Conservation (phyloP, 2,888 invertebrate genomes). For the Synergus umbraculus region DNA sequence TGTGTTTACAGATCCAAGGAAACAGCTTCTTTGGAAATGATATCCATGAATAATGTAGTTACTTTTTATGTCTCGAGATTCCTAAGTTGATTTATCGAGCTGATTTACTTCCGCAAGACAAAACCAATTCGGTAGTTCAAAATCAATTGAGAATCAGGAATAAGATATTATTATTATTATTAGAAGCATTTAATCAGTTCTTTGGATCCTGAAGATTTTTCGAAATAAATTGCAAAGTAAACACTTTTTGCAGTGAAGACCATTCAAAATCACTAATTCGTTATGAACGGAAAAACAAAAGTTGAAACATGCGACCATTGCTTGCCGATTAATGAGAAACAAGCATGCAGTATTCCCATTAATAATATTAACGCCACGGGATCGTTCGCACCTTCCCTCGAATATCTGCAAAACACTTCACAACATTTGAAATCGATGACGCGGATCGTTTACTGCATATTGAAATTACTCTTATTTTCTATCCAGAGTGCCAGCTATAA, state of each 20-base stretch:
- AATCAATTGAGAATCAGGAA: not conserved
- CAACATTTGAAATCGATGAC: constrained; percentile 22
- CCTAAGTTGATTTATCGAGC: not conserved
- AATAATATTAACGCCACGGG: constrained; percentile 34
- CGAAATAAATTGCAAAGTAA: not conserved
- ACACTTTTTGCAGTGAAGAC: not conserved
- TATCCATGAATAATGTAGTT: not conserved
- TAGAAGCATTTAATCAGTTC: not conserved
- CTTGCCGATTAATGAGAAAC: constrained; percentile 27
- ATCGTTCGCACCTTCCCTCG: constrained; percentile 28
- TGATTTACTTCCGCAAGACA: not conserved
- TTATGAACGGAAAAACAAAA: constrained; percentile 9
- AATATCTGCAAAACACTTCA: constrained; percentile 20
- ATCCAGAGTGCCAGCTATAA: not conserved
- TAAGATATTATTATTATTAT: not conserved
- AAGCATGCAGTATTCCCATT: constrained; percentile 23
- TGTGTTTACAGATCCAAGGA: not conserved
- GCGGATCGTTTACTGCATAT: not conserved
- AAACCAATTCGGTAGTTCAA: not conserved
- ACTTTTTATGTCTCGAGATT: not conserved
- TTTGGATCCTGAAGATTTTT: not conserved
- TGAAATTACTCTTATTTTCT: constrained; percentile 1
- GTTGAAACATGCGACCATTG: constrained; percentile 5
- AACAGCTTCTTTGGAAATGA: not conserved
- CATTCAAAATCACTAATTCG: constrained; percentile 3